Percentiles rank a stretch among this genome's conserved stretches.
Evolutionary conservation across 2,888 invertebrate genomes (phyloP).

Genomic region (Clistopyga incitator): DNA sequence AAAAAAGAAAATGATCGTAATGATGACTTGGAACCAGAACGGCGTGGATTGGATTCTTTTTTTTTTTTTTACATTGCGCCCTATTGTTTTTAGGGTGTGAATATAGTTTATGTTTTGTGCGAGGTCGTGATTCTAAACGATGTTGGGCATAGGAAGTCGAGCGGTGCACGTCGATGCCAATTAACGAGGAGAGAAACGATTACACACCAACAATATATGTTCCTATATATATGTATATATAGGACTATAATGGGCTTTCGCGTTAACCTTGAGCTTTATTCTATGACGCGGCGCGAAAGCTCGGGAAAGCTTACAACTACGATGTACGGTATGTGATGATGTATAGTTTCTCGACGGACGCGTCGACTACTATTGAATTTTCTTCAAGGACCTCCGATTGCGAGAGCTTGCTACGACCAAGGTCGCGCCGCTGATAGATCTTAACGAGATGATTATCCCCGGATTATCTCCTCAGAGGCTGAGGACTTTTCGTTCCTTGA

Average conservation of each 20-base stretch:
- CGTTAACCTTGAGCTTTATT: constrained; percentile 9
- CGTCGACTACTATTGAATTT: constrained; percentile 3
- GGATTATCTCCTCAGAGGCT: not conserved
- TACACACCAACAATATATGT: constrained; percentile 6
- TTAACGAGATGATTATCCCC: not conserved
- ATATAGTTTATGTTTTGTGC: not conserved
- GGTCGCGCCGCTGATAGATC: not conserved
- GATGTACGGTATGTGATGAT: constrained; percentile 1
- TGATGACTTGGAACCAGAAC: not conserved
- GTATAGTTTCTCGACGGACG: constrained; percentile 6
- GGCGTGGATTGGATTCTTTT: no score
- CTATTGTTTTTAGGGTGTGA: not conserved
- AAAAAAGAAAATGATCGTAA: not conserved
- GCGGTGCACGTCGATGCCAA: constrained; percentile 26
- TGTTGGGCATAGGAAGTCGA: constrained; percentile 23
- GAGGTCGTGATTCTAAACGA: not conserved
- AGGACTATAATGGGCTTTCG: constrained; percentile 15
- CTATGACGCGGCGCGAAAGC: constrained; percentile 27
- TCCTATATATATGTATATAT: not conserved
- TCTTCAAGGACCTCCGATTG: constrained; percentile 11
- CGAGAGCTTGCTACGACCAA: not conserved
- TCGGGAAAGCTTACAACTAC: constrained; percentile 32
- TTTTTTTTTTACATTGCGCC: not conserved
- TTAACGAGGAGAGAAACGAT: constrained; percentile 17
- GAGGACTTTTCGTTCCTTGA: not conserved